phyloP scores from a whole-genome alignment of 2,888 invertebrate genomes.

The Gibbula magus region DNA sequence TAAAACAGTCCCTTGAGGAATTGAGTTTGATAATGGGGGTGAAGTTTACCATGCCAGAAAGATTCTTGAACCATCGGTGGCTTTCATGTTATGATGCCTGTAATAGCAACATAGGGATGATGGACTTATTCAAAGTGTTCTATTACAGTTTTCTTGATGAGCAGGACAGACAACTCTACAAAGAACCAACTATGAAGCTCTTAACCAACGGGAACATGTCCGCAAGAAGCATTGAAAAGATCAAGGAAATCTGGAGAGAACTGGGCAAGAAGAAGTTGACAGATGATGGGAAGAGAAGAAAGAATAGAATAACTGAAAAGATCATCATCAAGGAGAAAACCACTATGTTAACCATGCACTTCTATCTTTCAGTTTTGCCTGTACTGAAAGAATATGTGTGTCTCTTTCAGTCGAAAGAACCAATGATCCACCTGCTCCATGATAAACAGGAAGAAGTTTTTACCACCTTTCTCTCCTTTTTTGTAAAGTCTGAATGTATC shows the following conservation, averaged over 20 bases:
- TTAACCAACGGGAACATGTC: background rate
- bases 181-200: background rate
- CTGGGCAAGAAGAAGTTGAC: background rate
- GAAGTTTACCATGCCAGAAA: too few species aligned
- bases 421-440: conserved; percentile 32
- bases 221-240: background rate
- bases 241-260: background rate
- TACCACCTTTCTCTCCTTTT: too few species aligned
- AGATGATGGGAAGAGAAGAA: background rate
- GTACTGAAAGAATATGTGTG: conserved; percentile 30
- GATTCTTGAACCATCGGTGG: conserved; percentile 18
- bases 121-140: background rate
- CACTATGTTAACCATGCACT: background rate
- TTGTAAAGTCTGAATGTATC: background rate
- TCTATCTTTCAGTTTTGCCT: conserved; percentile 2
- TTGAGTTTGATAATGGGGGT: too few species aligned
- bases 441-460: conserved; percentile 30
- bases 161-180: background rate
- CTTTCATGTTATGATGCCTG: background rate
- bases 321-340: background rate
- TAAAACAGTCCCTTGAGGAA: too few species aligned
- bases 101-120: background rate
- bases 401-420: conserved; percentile 29
- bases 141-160: conserved; percentile 11
- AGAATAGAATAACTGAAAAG: background rate